Evolutionary conservation across 2,113 vertebrate species (phyloP), one percentile per base, ranked within the genome.

Genomic region (Diphyllodes magnificus): DNA sequence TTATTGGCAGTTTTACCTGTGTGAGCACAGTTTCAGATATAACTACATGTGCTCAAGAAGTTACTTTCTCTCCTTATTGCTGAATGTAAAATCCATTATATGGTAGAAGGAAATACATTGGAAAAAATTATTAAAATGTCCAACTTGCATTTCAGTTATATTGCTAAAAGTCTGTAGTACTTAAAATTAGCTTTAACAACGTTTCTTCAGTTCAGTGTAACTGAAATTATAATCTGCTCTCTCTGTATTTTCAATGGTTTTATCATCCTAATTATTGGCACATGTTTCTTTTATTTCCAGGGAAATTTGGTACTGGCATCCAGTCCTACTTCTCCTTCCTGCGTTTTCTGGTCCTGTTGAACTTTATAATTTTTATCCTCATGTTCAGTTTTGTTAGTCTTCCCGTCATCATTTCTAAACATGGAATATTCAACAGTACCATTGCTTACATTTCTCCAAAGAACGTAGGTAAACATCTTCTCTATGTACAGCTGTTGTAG

Each of bases 251-350:
- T 40, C 28, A 60, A 0, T 88, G 4, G 17, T 63, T 77, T 86
- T 71, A 49, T 77, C 0, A 1, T 56, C 27, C 18, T 68, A 61
- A 73, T 79, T 77, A 45, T 54, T 93, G 42, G 18, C 42, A 70
- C 5, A 0, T 39, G 9, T 95, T 60, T 96, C 82, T 97, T 78
- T 63, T 88, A 23, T 95, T 95, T 37, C 24, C 60, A 99, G 99
- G 98, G 51, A 99, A 98, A 98, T 99, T 99, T 84, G 99, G 99
- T 88, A 99, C 99, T 6, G 99, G 99, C 24, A 98, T 99, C 93
- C 98, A 98, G 91, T 99, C 99, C 24, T 99, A 99, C 91, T 99
- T 99, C 97, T 99, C 98, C 35, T 99, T 99, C 97, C 97, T 99
- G 69, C 98, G 99, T 59, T 99, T 99, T 96, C 97, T 99, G 95